Evolutionary conservation across 2,888 invertebrate species (phyloP), one percentile per base, ranked within the genome.

Genomic region (Andrena flavipes): DNA sequence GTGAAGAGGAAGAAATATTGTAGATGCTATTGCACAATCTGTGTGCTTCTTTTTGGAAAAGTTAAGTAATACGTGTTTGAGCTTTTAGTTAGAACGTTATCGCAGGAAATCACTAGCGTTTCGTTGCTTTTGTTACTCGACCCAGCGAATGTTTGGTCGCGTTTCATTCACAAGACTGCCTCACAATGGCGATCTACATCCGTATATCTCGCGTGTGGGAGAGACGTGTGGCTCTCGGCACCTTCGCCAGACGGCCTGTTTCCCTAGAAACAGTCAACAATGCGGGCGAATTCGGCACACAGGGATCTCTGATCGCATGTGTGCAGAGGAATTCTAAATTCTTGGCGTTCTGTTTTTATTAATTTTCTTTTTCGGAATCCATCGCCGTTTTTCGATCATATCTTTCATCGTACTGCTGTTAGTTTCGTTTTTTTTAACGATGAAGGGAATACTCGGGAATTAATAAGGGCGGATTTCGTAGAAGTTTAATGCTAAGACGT

Each of bases 161-260:
- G 67, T 26, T 71, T 63, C 63, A 54, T 65, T 62, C 56, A 51
- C 48, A 48, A 54, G 72, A 80, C 72, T 65, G 48, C 0, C 29
- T 59, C 42, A 30, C 42, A 74, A 42, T 70, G 20, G 49, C 16
- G n/a, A 68, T 35, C 30, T 68, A 26, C 51, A 69, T 64, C 95
- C 95, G 49, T 95, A 94, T 87, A 76, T 49, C 54, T 72, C 59
- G 95, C 95, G 56, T 95, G 95, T 87, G 95, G 95, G 29, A 93
- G 94, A 67, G 94, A 94, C 81, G 93, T 90, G 92, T 91, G 86
- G 88, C 88, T 92, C 90, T 91, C 91, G 91, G 93, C 93, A 93
- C 93, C 92, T 93, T 84, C 10, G 42, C 51, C 48, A 86, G 85
- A 87, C 82, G 87, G 67, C 63, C 87, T 67, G 93, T 93, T 92